Conservation (phyloP, 2,797 vertebrate genomes). For the Clamator glandarius region DNA sequence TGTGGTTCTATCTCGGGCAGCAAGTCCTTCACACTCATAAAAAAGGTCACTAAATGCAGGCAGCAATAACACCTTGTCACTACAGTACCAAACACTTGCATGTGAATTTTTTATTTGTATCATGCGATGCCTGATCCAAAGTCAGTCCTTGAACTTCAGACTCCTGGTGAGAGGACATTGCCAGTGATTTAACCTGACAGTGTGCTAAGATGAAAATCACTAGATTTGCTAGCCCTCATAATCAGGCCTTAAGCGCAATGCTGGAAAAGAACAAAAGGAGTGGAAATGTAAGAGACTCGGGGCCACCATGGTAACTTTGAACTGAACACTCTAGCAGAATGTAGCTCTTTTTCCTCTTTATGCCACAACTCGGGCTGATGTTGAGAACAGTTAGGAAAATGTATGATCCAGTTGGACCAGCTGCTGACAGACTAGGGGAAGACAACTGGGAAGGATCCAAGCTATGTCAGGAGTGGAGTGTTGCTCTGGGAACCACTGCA, state of each 20-base stretch:
- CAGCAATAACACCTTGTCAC: constrained; percentile 36
- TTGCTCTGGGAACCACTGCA: neutral
- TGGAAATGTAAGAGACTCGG: neutral
- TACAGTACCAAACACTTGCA: constrained; percentile 24
- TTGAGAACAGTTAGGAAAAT: neutral
- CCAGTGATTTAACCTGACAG: constrained; percentile 55
- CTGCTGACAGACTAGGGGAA: neutral
- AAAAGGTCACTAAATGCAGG: constrained; percentile 34
- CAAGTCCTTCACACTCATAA: neutral
- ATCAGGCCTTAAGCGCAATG: constrained; percentile 7
- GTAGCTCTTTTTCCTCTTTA: neutral
- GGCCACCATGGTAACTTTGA: neutral
- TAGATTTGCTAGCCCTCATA: neutral
- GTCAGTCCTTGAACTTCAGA: constrained; percentile 36
- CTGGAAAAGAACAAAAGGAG: constrained; percentile 47
- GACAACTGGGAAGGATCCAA: neutral
- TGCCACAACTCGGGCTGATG: neutral
- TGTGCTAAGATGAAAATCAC: constrained; percentile 34
- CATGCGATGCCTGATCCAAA: constrained; percentile 16
- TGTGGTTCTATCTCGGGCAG: neutral
- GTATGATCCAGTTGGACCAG: neutral
- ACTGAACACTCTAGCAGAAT: neutral
- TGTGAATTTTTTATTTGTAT: constrained; percentile 50
- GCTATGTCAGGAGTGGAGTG: neutral
- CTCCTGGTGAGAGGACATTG: constrained; percentile 13